Conservation (phyloP, 1,140 invertebrate species). For the Drusus annulatus region DNA sequence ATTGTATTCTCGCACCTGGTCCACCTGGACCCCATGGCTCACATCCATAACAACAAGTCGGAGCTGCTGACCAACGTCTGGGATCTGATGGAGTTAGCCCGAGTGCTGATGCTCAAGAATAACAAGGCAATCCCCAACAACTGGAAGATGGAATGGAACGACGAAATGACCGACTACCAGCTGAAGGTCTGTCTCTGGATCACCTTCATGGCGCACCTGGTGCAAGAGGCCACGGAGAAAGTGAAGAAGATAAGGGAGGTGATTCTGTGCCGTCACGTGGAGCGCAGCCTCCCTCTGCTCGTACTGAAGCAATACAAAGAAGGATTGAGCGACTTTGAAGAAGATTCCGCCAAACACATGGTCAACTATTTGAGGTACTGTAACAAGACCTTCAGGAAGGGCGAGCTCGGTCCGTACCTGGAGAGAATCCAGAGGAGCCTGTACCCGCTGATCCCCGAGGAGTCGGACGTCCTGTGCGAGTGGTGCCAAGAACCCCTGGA, state of each 20-base stretch:
- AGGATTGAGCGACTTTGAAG: slow-evolving; percentile 28
- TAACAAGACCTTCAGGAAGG: neutral
- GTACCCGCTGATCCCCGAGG: slow-evolving; percentile 10
- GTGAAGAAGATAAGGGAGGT: neutral
- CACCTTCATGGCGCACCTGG: neutral
- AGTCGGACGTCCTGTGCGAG: neutral
- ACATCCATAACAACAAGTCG: neutral
- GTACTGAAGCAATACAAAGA: neutral
- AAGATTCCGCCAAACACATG: neutral
- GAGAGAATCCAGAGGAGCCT: neutral
- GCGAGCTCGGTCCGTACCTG: neutral
- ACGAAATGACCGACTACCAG: slow-evolving; percentile 16
- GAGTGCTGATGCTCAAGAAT: neutral
- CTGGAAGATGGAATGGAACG: neutral
- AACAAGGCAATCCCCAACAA: neutral
- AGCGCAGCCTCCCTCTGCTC: neutral
- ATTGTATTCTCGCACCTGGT: neutral
- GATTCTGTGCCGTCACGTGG: slow-evolving; percentile 1
- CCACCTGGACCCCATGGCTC: slow-evolving; percentile 16
- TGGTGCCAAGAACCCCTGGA: slow-evolving; percentile 37
- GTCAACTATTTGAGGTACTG: slow-evolving; percentile 19
- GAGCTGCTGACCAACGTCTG: slow-evolving; percentile 8
- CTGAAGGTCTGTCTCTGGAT: slow-evolving; percentile 36
- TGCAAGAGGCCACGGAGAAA: neutral
- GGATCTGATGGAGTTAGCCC: slow-evolving; percentile 33